Evolutionary conservation across 2,888 invertebrate species (phyloP).

Genomic region (Diachrysia chrysitis): DNA sequence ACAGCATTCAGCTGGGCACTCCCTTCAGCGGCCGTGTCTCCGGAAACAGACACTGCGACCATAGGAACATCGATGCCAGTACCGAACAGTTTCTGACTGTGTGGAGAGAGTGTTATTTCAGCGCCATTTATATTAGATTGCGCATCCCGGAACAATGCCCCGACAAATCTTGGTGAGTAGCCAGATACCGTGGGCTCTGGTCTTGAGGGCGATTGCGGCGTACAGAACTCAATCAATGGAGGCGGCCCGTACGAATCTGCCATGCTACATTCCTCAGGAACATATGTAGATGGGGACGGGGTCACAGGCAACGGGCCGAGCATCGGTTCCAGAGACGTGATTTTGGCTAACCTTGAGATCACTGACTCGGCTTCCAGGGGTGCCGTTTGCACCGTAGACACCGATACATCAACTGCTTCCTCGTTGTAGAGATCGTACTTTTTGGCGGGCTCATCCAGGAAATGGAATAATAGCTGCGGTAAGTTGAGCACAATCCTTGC

Average conservation of each 20-base stretch:
- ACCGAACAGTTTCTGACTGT: not conserved
- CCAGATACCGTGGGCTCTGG: not conserved
- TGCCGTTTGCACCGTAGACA: not conserved
- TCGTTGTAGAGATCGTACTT: not conserved
- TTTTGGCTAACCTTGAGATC: not conserved
- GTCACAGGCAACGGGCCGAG: conserved; percentile 6
- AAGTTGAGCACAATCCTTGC: not conserved
- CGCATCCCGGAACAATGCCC: conserved; percentile 8
- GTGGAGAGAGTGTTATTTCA: conserved; percentile 5
- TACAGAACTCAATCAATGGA: not conserved
- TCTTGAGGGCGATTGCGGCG: conserved; percentile 4
- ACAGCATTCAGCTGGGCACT: not conserved
- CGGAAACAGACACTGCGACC: no score
- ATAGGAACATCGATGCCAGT: not conserved
- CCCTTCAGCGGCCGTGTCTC: not conserved
- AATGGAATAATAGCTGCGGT: not conserved
- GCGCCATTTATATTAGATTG: not conserved
- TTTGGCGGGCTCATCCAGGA: not conserved
- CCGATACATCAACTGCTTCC: not conserved
- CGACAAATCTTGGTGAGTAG: conserved; percentile 18
- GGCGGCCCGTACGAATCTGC: conserved; percentile 3
- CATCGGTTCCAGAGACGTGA: conserved; percentile 5
- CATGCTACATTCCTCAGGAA: not conserved
- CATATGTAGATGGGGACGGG: not conserved
- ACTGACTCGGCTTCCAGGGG: not conserved